Evolutionary conservation across 2,113 vertebrate genomes (phyloP), one percentile per base, ranked within the genome.

Genomic region (Tinamus guttatus): DNA sequence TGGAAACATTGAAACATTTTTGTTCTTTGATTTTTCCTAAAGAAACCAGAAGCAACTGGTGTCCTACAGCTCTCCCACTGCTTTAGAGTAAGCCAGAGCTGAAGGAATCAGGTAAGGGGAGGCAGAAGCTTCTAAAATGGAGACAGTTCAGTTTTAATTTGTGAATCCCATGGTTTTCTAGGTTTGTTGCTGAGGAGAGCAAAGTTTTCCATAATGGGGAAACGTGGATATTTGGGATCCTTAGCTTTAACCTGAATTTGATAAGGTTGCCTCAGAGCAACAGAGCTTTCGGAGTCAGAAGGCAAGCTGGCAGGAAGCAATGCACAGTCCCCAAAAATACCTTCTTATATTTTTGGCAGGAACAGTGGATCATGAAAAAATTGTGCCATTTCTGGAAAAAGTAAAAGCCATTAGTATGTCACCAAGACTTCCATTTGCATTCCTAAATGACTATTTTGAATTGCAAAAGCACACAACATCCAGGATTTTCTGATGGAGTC

Each of bases 11-110:
- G 19, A 45, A 81, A 28, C 2, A 13, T 15, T 67, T 76, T 47
- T n/a, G 19, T 1, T 0, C n/a, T 6, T 10, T 3, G 47, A 59
- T 70, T 86, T 5, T 25, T 12, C 9, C 11, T 41, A 11, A 41
- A 45, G 18, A 63, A 84, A 21, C 0, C 2, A 45, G 12, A 30
- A 89, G 38, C 6, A 63, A 43, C 25, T 87, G 3, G 1, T 58
- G 14, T 32, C 18, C 4, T 60, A 49, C 5, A 21, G n/a, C 21
- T 49, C 14, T 75, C 25, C 6, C 4, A 30, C n/a, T 30, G 6
- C 12, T 60, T 64, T 84, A 28, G 15, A 56, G 9, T 25, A 63
- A 68, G 4, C 8, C 3, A 17, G 27, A 40, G 41, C 13, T 67
- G 22, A 70, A 78, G 14, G 3, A 58, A 18, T 41, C 20, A 15